Base-by-base conservation (phyloP, 2,113 vertebrate genomes). In the Polypterus bichir region DNA sequence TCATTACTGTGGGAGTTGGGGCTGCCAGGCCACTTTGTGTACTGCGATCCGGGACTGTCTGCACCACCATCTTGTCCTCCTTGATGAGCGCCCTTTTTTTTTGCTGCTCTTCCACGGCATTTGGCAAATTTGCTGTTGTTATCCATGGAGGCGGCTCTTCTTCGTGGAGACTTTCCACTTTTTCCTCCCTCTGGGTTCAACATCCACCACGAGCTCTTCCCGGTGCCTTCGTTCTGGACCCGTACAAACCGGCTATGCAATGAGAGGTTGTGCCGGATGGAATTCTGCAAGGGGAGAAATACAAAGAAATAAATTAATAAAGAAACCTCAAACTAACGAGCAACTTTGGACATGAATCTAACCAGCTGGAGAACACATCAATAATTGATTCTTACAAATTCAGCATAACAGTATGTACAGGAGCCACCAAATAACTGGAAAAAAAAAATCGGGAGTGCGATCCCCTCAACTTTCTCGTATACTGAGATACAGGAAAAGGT, bases 141-240 rank as follows among this genome's bases (percentile, higher is more conserved):
- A 85, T 98, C 94, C 94, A 98, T 97, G 65, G 96, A 98, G 0
- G 91, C 93, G 0, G 94, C 94, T 65, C 96, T 78, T 75, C 96
- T 92, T 59, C 94, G 82, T 3, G 96, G 96, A 7, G 94, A 98
- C 69, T 99, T 98, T 44, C 94, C 94, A 3, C 90, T 97, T 79
- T 97, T 98, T 58, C 94, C 93, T 3, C 96, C 96, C 73, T 98
- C 96, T 0, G 96, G 94, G 73, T 98, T 99, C 1, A 99, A 83
- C 91, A 97, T 98, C 96, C 96, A 99, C 96, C 96, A 99, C 8
- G 96, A 98, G 79, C 96, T 99, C 77, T 99, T 99, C 10, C 96
- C 96, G 1, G 96, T 98, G 53, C 94, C 96, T 73, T 97, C 96
- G 60, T 99, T 99, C 82, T 99, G 96, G 62, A 98, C 93, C 2